These are phyloP conservation scores for Ectemnius cavifrons DNA, from an alignment of 2,888 invertebrate genomes.

Conservation along the genomic window DNA sequence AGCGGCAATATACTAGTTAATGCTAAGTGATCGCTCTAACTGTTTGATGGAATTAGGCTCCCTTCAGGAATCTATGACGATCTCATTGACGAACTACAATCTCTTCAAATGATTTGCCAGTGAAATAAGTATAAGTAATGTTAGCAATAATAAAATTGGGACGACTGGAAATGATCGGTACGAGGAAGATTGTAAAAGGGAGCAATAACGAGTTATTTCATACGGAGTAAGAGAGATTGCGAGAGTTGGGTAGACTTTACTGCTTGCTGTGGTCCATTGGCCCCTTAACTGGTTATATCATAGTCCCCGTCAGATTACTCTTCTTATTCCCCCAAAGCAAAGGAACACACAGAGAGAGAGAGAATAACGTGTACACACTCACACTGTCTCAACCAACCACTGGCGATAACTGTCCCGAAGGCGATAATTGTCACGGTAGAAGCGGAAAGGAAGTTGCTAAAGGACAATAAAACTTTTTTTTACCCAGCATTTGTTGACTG, in stretches of 20 bases:
- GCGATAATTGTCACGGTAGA: slow-evolving; percentile 29
- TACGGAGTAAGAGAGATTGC: slow-evolving; percentile 33
- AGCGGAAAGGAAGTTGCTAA: slow-evolving; percentile 17
- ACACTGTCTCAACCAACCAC: slow-evolving; percentile 10
- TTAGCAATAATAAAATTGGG: no score
- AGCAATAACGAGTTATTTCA: slow-evolving; percentile 30
- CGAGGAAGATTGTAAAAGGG: slow-evolving; percentile 25
- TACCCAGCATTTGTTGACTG: neutral
- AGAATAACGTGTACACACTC: slow-evolving; percentile 46
- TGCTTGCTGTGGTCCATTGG: slow-evolving; percentile 24
- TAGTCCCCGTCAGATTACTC: slow-evolving; percentile 48
- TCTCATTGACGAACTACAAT: no score
- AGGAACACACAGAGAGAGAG: no score
- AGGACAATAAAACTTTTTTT: slow-evolving; percentile 3
- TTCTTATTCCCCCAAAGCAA: no score
- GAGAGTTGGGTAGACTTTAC: neutral
- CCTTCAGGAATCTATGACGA: no score
- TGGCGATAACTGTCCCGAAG: slow-evolving; percentile 46
- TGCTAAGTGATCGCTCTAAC: slow-evolving; percentile 45
- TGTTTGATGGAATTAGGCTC: slow-evolving; percentile 25
- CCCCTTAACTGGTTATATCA: slow-evolving; percentile 61
- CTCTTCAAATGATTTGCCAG: no score
- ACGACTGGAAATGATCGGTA: neutral
- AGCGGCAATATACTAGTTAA: slow-evolving; percentile 28
- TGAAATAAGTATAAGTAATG: no score